These are phyloP conservation scores for Octomys mimax DNA, from an alignment of 2,797 vertebrate species.

Conservation along the genomic window DNA sequence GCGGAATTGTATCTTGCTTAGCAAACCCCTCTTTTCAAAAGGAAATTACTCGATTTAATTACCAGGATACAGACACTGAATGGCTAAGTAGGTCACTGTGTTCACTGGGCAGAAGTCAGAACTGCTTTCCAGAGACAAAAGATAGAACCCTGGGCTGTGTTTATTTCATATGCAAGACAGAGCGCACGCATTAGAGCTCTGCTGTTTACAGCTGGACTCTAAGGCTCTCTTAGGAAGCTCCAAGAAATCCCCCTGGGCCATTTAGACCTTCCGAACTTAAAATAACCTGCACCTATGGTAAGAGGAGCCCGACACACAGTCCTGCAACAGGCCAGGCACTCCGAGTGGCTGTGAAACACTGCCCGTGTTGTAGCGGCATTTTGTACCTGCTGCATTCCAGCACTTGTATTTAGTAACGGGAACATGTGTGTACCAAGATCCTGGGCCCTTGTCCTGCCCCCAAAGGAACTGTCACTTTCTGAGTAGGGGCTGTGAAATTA, in stretches of 20 bases:
- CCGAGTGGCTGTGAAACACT: not conserved
- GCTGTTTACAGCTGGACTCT: conserved; percentile 54
- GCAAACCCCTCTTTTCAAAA: conserved; percentile 36
- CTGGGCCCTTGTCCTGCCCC: not conserved
- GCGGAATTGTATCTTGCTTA: not conserved
- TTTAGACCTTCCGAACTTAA: conserved; percentile 58
- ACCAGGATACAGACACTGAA: conserved; percentile 57
- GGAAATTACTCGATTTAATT: conserved; percentile 37
- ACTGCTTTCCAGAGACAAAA: conserved; percentile 57
- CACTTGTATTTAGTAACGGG: not conserved
- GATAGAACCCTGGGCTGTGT: not conserved
- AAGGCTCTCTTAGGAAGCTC: not conserved
- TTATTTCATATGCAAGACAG: conserved; percentile 20
- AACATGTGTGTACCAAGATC: not conserved
- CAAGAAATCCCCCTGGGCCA: not conserved
- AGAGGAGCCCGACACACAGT: not conserved
- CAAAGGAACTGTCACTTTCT: not conserved
- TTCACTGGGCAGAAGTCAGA: conserved; percentile 72
- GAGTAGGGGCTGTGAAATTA: not conserved
- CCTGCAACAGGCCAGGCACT: not conserved
- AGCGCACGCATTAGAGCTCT: conserved; percentile 28
- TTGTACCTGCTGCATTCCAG: conserved; percentile 5
- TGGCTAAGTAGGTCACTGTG: conserved; percentile 78
- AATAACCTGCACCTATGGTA: not conserved
- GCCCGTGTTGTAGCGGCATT: not conserved